Conservation (phyloP, 2,888 invertebrate genomes). For the Fabriciana adippe region DNA sequence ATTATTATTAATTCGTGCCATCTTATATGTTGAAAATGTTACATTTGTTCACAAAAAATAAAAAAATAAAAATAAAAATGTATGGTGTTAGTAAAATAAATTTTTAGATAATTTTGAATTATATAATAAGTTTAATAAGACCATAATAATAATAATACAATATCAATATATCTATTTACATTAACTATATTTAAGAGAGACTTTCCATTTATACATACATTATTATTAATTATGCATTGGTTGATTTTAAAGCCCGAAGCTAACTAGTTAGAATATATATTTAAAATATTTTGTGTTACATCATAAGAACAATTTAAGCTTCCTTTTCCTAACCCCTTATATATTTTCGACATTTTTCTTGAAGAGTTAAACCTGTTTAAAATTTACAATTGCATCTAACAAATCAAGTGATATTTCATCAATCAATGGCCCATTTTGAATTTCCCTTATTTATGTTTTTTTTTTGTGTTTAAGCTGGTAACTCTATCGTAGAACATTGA, state of each 20-base stretch:
- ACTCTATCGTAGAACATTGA: too few species aligned
- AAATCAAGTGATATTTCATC: too few species aligned
- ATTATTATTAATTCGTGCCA: too few species aligned
- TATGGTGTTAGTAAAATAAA: constrained; percentile 1
- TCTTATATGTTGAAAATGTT: too few species aligned
- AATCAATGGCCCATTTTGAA: too few species aligned
- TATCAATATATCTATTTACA: constrained; percentile 14
- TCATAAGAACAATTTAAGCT: too few species aligned
- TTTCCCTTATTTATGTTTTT: too few species aligned
- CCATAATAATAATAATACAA: not conserved
- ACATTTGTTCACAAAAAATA: too few species aligned
- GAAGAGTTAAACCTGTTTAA: too few species aligned
- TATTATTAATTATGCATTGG: constrained; percentile 17
- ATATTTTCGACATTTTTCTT: not conserved
- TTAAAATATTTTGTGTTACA: not conserved
- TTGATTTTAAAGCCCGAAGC: constrained; percentile 13
- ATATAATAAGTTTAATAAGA: not conserved
- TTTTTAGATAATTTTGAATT: not conserved
- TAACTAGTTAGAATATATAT: not conserved
- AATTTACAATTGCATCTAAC: too few species aligned
- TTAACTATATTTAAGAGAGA: constrained; percentile 17
- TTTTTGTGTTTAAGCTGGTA: too few species aligned
- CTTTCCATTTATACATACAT: constrained; percentile 14
- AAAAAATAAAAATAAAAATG: not conserved
- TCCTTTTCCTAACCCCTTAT: too few species aligned